These are phyloP conservation scores for Drosophila nikananu DNA, from an alignment of 1,140 invertebrate genomes.

Conservation along the genomic window DNA sequence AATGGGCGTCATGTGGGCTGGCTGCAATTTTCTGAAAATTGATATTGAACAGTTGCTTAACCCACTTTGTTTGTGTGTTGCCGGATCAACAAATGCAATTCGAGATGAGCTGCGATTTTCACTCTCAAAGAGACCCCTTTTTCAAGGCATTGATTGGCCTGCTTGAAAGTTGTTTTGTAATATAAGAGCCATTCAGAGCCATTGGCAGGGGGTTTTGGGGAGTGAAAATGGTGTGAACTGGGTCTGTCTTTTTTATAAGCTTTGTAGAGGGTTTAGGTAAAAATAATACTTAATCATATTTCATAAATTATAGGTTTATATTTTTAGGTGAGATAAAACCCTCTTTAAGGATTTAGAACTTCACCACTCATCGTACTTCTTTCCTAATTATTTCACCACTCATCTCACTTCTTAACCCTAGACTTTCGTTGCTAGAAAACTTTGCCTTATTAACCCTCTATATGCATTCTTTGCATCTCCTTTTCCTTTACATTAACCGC, in stretches of 20 bases:
- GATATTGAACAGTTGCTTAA: slow-evolving; percentile 50
- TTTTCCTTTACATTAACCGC: background rate
- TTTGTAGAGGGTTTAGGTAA: too few species aligned
- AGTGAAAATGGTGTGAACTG: background rate
- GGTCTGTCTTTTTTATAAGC: background rate
- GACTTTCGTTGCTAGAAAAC: background rate
- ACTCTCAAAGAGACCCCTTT: slow-evolving; percentile 2
- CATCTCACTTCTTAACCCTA: background rate
- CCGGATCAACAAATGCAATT: slow-evolving; percentile 54
- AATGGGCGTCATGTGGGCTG: slow-evolving; percentile 11
- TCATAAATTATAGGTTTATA: too few species aligned
- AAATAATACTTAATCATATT: background rate
- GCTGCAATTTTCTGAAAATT: slow-evolving; percentile 50
- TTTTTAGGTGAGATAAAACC: too few species aligned
- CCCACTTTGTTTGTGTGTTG: slow-evolving; percentile 15
- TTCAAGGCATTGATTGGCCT: slow-evolving; percentile 6
- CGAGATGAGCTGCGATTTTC: slow-evolving; percentile 58
- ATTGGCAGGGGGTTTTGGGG: background rate
- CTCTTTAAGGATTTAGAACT: background rate
- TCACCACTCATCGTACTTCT: too few species aligned
- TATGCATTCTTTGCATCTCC: background rate
- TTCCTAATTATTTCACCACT: background rate
- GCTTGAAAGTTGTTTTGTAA: slow-evolving; percentile 45
- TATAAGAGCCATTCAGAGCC: background rate
- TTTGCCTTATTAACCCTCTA: background rate